Conservation (phyloP, 1,140 invertebrate species). For the Whitmania pigra region DNA sequence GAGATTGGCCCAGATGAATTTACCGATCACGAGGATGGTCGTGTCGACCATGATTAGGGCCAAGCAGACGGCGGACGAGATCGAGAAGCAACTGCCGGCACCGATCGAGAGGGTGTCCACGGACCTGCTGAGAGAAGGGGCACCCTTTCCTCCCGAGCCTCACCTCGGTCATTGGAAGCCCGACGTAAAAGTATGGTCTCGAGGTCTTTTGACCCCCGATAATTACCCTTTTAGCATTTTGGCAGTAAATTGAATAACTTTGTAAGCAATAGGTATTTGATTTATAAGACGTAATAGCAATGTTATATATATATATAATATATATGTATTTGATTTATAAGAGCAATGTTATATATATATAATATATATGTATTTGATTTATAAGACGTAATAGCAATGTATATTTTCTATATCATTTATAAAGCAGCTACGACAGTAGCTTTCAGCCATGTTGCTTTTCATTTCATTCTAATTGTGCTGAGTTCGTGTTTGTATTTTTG, state of each 20-base stretch:
- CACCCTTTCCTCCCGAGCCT: slow-evolving; percentile 77
- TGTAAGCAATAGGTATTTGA: background rate
- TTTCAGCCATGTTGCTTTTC: too few relatives aligned
- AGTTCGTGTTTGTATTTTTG: too few relatives aligned
- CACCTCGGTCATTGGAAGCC: slow-evolving; percentile 71
- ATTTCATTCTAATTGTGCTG: too few relatives aligned
- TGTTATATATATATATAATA: too few relatives aligned
- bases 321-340: too few relatives aligned
- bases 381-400: background rate
- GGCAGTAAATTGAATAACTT: background rate
- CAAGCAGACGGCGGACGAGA: slow-evolving; percentile 73
- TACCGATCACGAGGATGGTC: slow-evolving; percentile 64
- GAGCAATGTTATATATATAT: too few relatives aligned
- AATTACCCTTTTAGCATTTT: background rate
- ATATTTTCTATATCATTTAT: too few relatives aligned
- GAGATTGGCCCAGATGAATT: slow-evolving; percentile 52
- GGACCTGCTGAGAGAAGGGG: slow-evolving; percentile 75
- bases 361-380: background rate
- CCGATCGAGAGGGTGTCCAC: slow-evolving; percentile 50
- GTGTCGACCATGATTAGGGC: slow-evolving; percentile 86
- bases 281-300: background rate
- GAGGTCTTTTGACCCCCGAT: background rate
- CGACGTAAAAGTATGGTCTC: slow-evolving; percentile 55
- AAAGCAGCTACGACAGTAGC: too few relatives aligned
- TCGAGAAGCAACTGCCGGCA: slow-evolving; percentile 53